Evolutionary conservation across 2,888 invertebrate genomes (phyloP).

Genomic region (Dasysyrphus albostriatus): DNA sequence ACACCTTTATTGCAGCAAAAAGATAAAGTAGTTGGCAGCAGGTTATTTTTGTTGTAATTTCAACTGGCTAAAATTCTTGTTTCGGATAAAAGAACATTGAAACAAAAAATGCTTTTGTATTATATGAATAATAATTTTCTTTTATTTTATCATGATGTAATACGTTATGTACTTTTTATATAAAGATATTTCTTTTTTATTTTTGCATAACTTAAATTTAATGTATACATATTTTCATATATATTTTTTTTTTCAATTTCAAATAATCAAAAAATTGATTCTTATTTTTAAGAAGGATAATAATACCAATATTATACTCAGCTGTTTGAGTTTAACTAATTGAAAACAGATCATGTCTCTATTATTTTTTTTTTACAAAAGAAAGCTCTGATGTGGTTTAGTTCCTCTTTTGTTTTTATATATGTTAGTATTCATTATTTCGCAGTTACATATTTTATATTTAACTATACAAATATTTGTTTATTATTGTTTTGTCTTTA

Average conservation of each 20-base stretch:
- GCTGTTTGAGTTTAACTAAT: constrained; percentile 52
- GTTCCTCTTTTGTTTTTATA: constrained; percentile 74
- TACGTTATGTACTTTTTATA: constrained; percentile 58
- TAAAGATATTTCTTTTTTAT: constrained; percentile 39
- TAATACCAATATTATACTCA: constrained; percentile 40
- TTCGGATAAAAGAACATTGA: background rate
- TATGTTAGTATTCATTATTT: constrained; percentile 74
- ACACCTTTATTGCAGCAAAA: no score
- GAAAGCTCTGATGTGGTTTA: constrained; percentile 75
- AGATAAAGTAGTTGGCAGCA: no score
- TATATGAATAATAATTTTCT: constrained; percentile 69
- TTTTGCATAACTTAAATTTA: constrained; percentile 66
- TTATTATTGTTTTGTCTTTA: constrained; percentile 44
- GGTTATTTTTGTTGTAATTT: background rate
- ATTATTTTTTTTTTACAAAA: constrained; percentile 63
- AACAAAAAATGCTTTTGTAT: constrained; percentile 37
- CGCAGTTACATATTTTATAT: constrained; percentile 64
- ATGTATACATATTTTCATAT: constrained; percentile 64
- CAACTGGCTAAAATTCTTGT: no score
- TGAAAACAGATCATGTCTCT: constrained; percentile 25
- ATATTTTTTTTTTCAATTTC: constrained; percentile 45
- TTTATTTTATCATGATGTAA: constrained; percentile 71
- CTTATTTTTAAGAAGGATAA: constrained; percentile 42
- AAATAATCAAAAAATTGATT: constrained; percentile 73
- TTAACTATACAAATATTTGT: constrained; percentile 76